Percentiles rank a stretch among this genome's conserved stretches.
Evolutionary conservation across 2,113 vertebrate species (phyloP).

Genomic region (Cyanoramphus novaezelandiae): DNA sequence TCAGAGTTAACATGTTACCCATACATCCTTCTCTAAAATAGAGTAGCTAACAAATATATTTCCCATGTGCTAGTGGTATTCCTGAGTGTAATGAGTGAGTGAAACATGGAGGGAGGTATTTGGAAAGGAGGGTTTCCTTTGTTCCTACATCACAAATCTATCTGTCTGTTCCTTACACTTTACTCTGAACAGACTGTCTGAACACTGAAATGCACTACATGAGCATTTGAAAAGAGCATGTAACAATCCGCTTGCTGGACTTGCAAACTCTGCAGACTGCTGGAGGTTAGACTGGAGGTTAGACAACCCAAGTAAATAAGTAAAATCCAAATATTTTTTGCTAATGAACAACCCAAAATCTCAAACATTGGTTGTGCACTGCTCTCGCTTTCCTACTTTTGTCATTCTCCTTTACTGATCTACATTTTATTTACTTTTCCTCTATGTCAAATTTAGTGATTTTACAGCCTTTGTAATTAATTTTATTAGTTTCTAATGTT

Average conservation of each 20-base stretch:
- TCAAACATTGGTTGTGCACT: background rate
- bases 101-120: background rate
- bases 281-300: background rate
- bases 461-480: background rate
- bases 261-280: background rate
- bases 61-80: background rate
- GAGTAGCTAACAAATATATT: background rate
- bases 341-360: background rate
- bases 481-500: background rate
- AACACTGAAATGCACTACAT: background rate
- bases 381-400: background rate
- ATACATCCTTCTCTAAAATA: background rate
- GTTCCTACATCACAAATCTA: background rate
- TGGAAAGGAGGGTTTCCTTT: background rate
- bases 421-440: background rate
- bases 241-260: background rate
- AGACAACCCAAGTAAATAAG: background rate
- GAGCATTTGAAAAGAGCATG: background rate
- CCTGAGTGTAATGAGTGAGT: background rate
- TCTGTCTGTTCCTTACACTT: background rate
- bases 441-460: background rate
- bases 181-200: background rate
- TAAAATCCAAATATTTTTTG: background rate
- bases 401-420: background rate
- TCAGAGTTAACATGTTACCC: background rate